These are phyloP conservation scores for Oryzaephilus surinamensis DNA, from an alignment of 1,140 invertebrate genomes.

Conservation along the genomic window DNA sequence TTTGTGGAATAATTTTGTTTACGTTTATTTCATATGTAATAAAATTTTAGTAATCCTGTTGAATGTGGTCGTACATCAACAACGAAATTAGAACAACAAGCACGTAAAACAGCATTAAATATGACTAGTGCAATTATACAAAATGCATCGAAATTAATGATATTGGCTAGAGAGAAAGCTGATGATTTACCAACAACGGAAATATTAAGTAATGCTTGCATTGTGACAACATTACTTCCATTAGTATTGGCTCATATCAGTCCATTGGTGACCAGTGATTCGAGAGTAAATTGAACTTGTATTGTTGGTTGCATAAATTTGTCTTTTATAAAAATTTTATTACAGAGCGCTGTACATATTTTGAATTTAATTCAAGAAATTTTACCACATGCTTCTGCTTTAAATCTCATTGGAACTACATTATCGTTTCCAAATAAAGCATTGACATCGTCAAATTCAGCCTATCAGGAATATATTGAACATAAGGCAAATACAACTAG, in stretches of 20 bases:
- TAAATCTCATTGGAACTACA: slow-evolving; percentile 55
- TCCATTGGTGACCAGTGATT: slow-evolving; percentile 68
- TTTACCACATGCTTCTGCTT: slow-evolving; percentile 75
- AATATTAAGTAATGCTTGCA: slow-evolving; percentile 42
- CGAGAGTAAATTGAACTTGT: slow-evolving; percentile 47
- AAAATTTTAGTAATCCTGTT: slow-evolving; percentile 45
- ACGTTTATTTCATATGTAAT: slow-evolving; percentile 3
- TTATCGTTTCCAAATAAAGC: slow-evolving; percentile 15
- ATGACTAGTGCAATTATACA: slow-evolving; percentile 63
- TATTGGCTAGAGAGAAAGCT: slow-evolving; percentile 54
- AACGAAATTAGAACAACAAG: slow-evolving; percentile 58
- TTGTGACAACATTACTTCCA: slow-evolving; percentile 66
- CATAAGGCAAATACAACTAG: slow-evolving; percentile 51
- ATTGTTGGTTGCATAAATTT: too few relatives aligned
- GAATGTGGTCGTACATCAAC: slow-evolving; percentile 54
- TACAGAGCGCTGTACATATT: slow-evolving; percentile 79
- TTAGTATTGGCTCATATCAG: slow-evolving; percentile 70
- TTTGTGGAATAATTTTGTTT: neutral
- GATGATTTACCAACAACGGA: slow-evolving; percentile 43
- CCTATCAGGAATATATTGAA: slow-evolving; percentile 21
- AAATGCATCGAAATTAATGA: slow-evolving; percentile 60
- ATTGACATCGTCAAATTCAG: slow-evolving; percentile 15
- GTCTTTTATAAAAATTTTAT: slow-evolving; percentile 10
- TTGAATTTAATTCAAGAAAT: slow-evolving; percentile 84
- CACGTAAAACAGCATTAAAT: slow-evolving; percentile 57